Evolutionary conservation across 2,888 invertebrate species (phyloP), one percentile per base, ranked within the genome.

Genomic region (Uropetala carovei): DNA sequence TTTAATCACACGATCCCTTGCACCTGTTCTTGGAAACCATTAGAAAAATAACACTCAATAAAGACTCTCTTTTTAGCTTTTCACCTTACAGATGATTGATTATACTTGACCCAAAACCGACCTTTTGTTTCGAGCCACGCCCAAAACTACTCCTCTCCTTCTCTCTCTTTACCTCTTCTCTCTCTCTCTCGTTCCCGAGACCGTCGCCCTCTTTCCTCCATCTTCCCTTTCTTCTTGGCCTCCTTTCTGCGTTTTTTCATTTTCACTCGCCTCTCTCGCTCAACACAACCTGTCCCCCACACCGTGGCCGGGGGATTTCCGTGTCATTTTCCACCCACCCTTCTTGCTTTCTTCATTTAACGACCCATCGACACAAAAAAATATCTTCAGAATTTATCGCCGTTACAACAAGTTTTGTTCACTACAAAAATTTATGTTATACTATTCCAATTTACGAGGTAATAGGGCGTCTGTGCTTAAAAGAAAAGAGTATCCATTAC

Each of bases 201-300:
- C 16, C 59, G 30, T 27, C 64, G 89, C 64, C 89, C 43, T 68
- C 89, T 60, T 89, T 60, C 43, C 64, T 64, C 56, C 64, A 89
- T 68, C 60, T 64, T 89, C 68, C 43, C 64, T 89, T 89, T 89
- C 64, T 89, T 89, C n/a, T n/a, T 64, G 64, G 64, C 64, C 89
- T 64, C 89, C n/a, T 89, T 75, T 89, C 30, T 64, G n/a, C 27
- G 43, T 68, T 89, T 64, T 60, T 89, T 68, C 64, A 9, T 68
- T 60, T n/a, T 22, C 86, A 22, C 64, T 64, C 64, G 7, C n/a
- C 64, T 10, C 75, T 43, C 43, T 43, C 43, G 1, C 43, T 43
- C 5, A 43, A 43, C 43, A 43, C 43, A 43, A 43, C 43, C 43
- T 22, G n/a, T n/a, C 68, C n/a, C 68, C n/a, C n/a, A n/a, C n/a